Conservation (phyloP, 2,888 invertebrate genomes). For the Brenthis daphne region DNA sequence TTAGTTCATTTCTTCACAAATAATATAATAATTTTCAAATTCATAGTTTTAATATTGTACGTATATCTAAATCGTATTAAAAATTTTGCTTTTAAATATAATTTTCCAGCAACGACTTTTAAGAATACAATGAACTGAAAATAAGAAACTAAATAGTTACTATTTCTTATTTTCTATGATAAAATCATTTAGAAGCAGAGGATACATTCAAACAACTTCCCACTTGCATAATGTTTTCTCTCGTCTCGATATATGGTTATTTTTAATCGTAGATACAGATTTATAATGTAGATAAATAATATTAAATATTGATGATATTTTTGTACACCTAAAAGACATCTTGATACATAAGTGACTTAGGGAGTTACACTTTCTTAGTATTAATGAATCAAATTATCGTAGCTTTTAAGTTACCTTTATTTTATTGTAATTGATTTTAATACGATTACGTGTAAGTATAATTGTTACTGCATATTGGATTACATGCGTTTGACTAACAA, state of each 20-base stretch:
- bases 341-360: slow-evolving; percentile 47
- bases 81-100: too few relatives aligned
- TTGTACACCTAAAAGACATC: slow-evolving; percentile 73
- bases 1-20: too few relatives aligned
- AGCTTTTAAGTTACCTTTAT: slow-evolving; percentile 29
- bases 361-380: slow-evolving; percentile 37
- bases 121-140: not conserved
- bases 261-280: slow-evolving; percentile 26
- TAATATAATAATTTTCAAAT: too few relatives aligned
- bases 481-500: slow-evolving; percentile 1
- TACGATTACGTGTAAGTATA: slow-evolving; percentile 6
- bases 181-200: slow-evolving; percentile 10
- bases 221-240: slow-evolving; percentile 18
- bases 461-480: not conserved
- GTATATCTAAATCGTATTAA: too few relatives aligned
- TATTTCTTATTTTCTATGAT: not conserved
- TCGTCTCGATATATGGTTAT: slow-evolving; percentile 6
- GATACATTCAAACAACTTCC: slow-evolving; percentile 3
- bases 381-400: slow-evolving; percentile 27
- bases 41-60: too few relatives aligned
- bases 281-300: slow-evolving; percentile 31
- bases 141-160: not conserved
- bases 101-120: too few relatives aligned
- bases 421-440: slow-evolving; percentile 32
- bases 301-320: slow-evolving; percentile 65